Percentiles rank a stretch among this genome's conserved stretches.
Evolutionary conservation across 2,888 invertebrate genomes (phyloP).

Genomic region (Drosophila anomalata): DNA sequence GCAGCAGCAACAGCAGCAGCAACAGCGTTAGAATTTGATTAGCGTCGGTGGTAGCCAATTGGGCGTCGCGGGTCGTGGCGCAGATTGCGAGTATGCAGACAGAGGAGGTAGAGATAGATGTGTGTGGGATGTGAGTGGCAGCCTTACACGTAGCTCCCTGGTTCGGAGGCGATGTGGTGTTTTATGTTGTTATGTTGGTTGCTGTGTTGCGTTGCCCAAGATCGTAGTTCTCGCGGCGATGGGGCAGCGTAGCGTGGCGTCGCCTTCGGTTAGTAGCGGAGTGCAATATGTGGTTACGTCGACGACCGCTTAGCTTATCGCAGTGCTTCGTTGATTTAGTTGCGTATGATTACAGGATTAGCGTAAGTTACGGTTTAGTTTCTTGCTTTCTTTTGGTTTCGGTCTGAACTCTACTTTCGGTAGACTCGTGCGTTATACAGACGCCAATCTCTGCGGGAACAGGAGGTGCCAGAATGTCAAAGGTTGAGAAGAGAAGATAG

Average conservation of each 20-base stretch:
- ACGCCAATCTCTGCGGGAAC: slow-evolving; percentile 82
- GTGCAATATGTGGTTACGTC: slow-evolving; percentile 42
- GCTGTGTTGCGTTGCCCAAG: slow-evolving; percentile 26
- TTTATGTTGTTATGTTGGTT: slow-evolving; percentile 1
- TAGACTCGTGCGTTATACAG: slow-evolving; percentile 82
- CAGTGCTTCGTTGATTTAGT: slow-evolving; percentile 26
- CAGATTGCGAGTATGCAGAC: slow-evolving; percentile 12
- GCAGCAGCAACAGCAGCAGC: slow-evolving; percentile 59
- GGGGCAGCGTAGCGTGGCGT: slow-evolving; percentile 6
- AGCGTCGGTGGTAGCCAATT: slow-evolving; percentile 50
- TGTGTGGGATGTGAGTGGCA: slow-evolving; percentile 22
- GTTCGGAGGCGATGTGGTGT: slow-evolving; percentile 15
- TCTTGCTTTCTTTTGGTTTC: slow-evolving; percentile 27
- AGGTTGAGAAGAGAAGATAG: slow-evolving; percentile 62
- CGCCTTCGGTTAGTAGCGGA: slow-evolving; percentile 38
- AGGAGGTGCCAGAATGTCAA: slow-evolving; percentile 45
- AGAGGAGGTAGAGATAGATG: slow-evolving; percentile 18
- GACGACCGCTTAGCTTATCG: slow-evolving; percentile 8
- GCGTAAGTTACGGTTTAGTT: slow-evolving; percentile 32
- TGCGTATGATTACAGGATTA: slow-evolving; percentile 29
- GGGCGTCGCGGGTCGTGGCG: slow-evolving; percentile 12
- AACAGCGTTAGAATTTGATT: slow-evolving; percentile 68
- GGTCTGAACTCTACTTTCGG: slow-evolving; percentile 72
- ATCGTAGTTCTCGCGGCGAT: slow-evolving; percentile 51
- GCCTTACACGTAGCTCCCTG: slow-evolving; percentile 41